Conservation (phyloP, 2,113 vertebrate species). For the Otus sunia region DNA sequence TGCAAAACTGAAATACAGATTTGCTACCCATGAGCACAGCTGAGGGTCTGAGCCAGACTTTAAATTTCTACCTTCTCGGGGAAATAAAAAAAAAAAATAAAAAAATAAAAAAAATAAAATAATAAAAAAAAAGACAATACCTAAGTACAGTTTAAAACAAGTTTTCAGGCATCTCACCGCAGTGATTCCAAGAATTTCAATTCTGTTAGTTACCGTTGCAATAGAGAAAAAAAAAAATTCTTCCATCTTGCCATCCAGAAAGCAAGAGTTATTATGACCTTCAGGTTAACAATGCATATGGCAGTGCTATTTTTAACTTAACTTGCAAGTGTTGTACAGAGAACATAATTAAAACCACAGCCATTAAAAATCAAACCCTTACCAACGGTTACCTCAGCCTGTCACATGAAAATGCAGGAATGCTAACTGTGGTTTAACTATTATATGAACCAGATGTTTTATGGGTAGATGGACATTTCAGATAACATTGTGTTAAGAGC, state of each 20-base stretch:
- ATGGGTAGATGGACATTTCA: not conserved
- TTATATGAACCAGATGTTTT: not conserved
- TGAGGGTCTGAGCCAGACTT: not conserved
- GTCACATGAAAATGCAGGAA: not conserved
- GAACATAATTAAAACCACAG: not conserved
- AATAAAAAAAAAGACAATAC: not conserved
- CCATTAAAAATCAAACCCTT: not conserved
- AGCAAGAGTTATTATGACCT: not conserved
- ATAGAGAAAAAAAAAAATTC: not conserved
- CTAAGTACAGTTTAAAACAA: not conserved
- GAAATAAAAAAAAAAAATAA: too few species aligned
- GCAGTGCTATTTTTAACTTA: not conserved
- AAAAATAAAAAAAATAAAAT: too few species aligned
- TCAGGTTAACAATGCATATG: not conserved
- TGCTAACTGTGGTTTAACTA: not conserved
- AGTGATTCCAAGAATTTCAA: not conserved
- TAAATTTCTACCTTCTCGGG: not conserved
- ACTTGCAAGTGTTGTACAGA: not conserved
- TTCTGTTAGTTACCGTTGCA: not conserved
- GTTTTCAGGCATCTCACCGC: not conserved
- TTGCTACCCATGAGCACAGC: not conserved
- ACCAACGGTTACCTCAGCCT: not conserved
- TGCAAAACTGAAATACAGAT: not conserved
- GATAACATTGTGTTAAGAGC: not conserved
- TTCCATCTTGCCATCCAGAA: not conserved